Conservation (phyloP, 2,113 vertebrate species). For the Vulpes vulpes region DNA sequence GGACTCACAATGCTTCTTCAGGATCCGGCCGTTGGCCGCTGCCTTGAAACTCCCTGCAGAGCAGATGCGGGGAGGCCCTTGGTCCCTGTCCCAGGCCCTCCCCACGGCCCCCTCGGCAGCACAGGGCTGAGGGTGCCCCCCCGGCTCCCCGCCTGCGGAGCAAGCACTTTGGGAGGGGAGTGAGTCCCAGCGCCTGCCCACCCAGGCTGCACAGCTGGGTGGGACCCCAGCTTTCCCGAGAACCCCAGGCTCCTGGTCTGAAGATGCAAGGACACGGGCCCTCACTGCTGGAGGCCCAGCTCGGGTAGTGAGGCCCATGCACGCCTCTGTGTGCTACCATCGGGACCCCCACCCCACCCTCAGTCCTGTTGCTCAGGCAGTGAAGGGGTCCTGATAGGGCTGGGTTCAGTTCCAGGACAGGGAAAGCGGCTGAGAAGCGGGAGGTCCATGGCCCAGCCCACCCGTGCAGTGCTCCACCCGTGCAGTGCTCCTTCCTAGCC, state of each 20-base stretch:
- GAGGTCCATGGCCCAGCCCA: fast-evolving
- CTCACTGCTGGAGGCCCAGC: not conserved
- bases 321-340: too few relatives aligned
- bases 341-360: not conserved
- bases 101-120: not conserved
- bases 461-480: fast-evolving
- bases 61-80: not conserved
- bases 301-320: too few relatives aligned
- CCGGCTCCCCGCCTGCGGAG: fast-evolving
- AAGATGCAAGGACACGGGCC: fast-evolving
- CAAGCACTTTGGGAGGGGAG: fast-evolving
- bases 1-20: slow-evolving; percentile 98
- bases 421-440: not conserved
- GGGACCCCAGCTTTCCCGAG: not conserved
- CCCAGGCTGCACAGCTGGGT: not conserved
- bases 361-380: not conserved
- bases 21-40: slow-evolving; percentile 95
- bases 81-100: fast-evolving
- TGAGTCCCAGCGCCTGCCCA: not conserved
- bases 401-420: too few relatives aligned
- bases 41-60: slow-evolving; percentile 97
- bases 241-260: not conserved
- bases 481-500: fast-evolving
- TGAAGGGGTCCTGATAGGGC: fast-evolving
- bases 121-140: not conserved